Percentiles rank a stretch among this genome's conserved stretches.
phyloP scores from a whole-genome alignment of 2,888 invertebrate genomes.

The Neelides folsomi region DNA sequence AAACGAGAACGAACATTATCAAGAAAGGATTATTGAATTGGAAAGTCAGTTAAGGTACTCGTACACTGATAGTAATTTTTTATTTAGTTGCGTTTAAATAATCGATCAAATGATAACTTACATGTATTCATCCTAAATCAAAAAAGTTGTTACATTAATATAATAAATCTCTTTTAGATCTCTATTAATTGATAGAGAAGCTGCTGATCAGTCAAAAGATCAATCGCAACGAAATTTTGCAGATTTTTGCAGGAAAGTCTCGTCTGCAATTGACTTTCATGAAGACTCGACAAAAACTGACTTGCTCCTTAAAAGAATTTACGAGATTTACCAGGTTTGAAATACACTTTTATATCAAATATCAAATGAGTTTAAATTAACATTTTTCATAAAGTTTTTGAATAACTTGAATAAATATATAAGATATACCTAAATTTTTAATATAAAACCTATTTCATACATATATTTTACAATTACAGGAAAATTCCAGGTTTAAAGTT shows the following conservation, averaged over 20 bases:
- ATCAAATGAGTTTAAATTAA: too few relatives aligned
- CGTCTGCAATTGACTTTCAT: conserved; percentile 28
- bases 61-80: not conserved
- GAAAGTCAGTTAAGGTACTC: conserved; percentile 47
- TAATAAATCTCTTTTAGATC: conserved; percentile 17
- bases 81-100: not conserved
- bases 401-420: too few relatives aligned
- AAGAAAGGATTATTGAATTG: conserved; percentile 62
- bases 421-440: too few relatives aligned
- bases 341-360: too few relatives aligned
- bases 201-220: conserved; percentile 31
- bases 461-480: conserved; percentile 18
- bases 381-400: too few relatives aligned
- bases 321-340: conserved; percentile 30
- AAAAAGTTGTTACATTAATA: not conserved
- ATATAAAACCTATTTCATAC: too few relatives aligned
- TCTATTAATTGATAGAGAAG: conserved; percentile 30
- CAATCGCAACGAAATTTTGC: conserved; percentile 25
- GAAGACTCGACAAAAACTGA: conserved; percentile 29
- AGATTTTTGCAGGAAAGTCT: conserved; percentile 31
- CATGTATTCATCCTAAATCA: not conserved
- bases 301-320: conserved; percentile 23
- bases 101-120: not conserved
- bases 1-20: conserved; percentile 56
- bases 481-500: conserved; percentile 28